A percentile compares a stretch with the other conserved stretches of the same genome.
Evolutionary conservation across 2,888 invertebrate species (phyloP).

Genomic region (Yponomeuta malinellus): DNA sequence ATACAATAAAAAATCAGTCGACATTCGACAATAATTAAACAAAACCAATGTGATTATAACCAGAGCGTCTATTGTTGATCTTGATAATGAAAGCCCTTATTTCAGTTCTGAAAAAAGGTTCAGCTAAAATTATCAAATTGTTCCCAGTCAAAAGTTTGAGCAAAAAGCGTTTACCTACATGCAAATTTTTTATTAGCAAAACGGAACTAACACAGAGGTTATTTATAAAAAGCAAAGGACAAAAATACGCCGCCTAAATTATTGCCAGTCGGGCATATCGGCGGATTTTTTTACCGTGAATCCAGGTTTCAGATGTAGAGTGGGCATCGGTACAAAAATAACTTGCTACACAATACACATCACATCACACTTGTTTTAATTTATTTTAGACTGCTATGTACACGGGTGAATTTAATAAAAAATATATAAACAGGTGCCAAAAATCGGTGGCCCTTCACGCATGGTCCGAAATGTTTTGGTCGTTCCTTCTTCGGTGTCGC

Average conservation of each 20-base stretch:
- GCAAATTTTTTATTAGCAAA: constrained; percentile 15
- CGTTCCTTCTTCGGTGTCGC: constrained; percentile 19
- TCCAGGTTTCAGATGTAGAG: constrained; percentile 69
- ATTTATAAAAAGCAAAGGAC: constrained; percentile 36
- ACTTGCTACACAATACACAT: constrained; percentile 32
- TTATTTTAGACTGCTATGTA: constrained; percentile 4
- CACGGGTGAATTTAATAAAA: constrained; percentile 19
- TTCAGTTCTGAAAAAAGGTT: no score
- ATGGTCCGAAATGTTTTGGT: constrained; percentile 60
- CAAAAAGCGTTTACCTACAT: neutral
- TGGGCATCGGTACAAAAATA: constrained; percentile 55
- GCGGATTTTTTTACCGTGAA: constrained; percentile 54
- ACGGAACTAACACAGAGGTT: constrained; percentile 33
- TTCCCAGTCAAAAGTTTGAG: no score
- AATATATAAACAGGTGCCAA: constrained; percentile 50
- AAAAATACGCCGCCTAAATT: constrained; percentile 34
- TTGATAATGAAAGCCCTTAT: no score
- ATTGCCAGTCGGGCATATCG: constrained; percentile 13
- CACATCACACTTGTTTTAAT: constrained; percentile 48
- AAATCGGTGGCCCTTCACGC: constrained; percentile 50
- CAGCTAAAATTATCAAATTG: no score
- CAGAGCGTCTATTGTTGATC: no score
- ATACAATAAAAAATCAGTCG: no score
- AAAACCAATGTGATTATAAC: no score
- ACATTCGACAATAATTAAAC: no score